Evolutionary conservation across 2,888 invertebrate species (phyloP).

Genomic region (Ophioninae sp.): DNA sequence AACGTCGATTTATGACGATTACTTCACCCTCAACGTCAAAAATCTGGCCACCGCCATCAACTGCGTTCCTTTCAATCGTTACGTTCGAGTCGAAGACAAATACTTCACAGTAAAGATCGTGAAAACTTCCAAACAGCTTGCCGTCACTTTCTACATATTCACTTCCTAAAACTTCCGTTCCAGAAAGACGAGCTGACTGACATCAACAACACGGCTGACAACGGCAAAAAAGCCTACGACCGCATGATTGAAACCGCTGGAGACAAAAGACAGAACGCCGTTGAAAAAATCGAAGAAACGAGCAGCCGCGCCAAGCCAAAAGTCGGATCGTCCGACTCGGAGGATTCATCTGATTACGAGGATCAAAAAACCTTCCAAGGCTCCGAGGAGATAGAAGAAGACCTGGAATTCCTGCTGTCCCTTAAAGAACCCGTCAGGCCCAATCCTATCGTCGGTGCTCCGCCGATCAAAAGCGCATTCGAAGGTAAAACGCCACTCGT

Average conservation of each 20-base stretch:
- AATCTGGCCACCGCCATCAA: constrained; percentile 79
- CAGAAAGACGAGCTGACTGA: constrained; percentile 73
- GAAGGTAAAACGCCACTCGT: constrained; percentile 40
- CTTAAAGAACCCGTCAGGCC: constrained; percentile 70
- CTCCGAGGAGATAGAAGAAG: constrained; percentile 66
- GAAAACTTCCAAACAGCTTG: not conserved
- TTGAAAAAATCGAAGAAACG: not conserved
- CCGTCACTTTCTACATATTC: not conserved
- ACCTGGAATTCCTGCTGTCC: constrained; percentile 75
- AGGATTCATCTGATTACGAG: not conserved
- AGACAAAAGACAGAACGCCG: not conserved
- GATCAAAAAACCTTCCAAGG: constrained; percentile 14
- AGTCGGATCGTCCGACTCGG: not conserved
- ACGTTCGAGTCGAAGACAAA: constrained; percentile 77
- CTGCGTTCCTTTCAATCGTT: constrained; percentile 82
- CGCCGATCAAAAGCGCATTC: constrained; percentile 30
- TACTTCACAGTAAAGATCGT: constrained; percentile 78
- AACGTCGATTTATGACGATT: constrained; percentile 76
- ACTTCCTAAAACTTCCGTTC: constrained; percentile 12
- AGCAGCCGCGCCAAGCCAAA: not conserved
- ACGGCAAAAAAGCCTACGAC: constrained; percentile 59
- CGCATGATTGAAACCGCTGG: constrained; percentile 31
- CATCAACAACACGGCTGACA: constrained; percentile 66
- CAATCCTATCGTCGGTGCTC: constrained; percentile 34
- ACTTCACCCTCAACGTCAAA: constrained; percentile 80